Base-by-base conservation (phyloP, 1,140 invertebrate species). In the Bombus polaris region DNA sequence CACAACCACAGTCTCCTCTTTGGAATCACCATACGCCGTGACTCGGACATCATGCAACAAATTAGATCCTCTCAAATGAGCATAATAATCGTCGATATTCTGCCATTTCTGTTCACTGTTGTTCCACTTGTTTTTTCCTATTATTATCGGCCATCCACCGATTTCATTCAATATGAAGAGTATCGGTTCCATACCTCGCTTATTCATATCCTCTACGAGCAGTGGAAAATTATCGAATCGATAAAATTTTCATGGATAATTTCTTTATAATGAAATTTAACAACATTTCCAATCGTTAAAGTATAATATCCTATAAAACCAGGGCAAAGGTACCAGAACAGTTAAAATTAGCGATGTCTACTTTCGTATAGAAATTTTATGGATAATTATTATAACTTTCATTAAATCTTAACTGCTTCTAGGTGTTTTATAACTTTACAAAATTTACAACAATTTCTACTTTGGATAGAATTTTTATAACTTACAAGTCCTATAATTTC, bases 21-120 rank as follows among this genome's bases (percentile, higher is more conserved):
- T 53, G 2, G 73, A 13, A 53, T 25, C 9, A 8, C 44, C 44
- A 10, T 47, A 74, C 25, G 25, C 15, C 18, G 44, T 10, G 1
- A 74, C n/a, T 18, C 73, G 44, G 12, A 77, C 57, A 42, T 78
- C 75, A 39, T 78, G n/a, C 12, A 78, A 78, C 2, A n/a, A 62
- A 66, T 65, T 65, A 12, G 4, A 37, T 32, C 75, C 75, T 1
- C 18, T 65, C 13, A 78, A 65, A 62, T 62, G 75, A 32, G 75
- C 57, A 39, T 78, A 78, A 78, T 78, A 42, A 42, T 78, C 75
- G 35, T 78, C 75, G 37, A 78, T 59, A 37, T 66, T 66, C 53
- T 78, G 75, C 75, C 75, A 78, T 35, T 32, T 62, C 28, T 65
- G 59, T 28, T 9, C 44, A 39, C 28, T 28, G 37, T 65, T 28